Evolutionary conservation across 2,797 vertebrate species (phyloP), one percentile per base, ranked within the genome.

Genomic region (Cossypha niveicapilla): DNA sequence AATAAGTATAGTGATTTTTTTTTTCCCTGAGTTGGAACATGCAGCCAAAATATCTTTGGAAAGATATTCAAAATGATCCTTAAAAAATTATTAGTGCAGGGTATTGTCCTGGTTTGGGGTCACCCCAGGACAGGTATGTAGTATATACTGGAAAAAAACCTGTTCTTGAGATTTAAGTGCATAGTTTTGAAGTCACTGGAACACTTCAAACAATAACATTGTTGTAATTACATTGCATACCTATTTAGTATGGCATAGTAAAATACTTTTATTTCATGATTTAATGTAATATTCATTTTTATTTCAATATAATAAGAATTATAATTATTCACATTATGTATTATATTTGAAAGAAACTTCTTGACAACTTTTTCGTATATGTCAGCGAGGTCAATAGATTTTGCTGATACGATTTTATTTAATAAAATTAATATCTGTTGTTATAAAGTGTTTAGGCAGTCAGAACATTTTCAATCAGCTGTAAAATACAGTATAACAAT

Each of bases 391-490:
- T 30, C 2, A 1, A 62, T 37, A 58, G 16, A 41, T 71, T 90
- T 82, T 74, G 4, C 11, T 86, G 30, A 18, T 63, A 39, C 5
- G 2, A 48, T 88, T 93, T 71, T n/a, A 30, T 73, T 44, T 66
- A 37, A 34, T 58, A 56, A 79, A 79, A 79, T 47, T 27, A n/a
- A 5, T 53, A 39, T 50, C 9, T 0, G 0, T 60, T 56, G 24
- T 47, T 19, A n/a, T 41, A 79, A 70, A 41, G 6, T 30, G 18
- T 77, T 57, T 44, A 35, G 22, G 13, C 22, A 65, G 11, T 35
- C 13, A 7, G 7, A 58, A 87, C 44, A 23, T 32, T 86, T 91
- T 83, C n/a, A 17, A 0, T 53, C 35, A 74, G 19, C 8, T 67
- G 25, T 71, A 68, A 57, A 37, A 19, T 42, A 54, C 19, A 54